These are phyloP conservation scores for Papilio elwesi DNA, from an alignment of 2,888 invertebrate genomes.

Conservation along the genomic window DNA sequence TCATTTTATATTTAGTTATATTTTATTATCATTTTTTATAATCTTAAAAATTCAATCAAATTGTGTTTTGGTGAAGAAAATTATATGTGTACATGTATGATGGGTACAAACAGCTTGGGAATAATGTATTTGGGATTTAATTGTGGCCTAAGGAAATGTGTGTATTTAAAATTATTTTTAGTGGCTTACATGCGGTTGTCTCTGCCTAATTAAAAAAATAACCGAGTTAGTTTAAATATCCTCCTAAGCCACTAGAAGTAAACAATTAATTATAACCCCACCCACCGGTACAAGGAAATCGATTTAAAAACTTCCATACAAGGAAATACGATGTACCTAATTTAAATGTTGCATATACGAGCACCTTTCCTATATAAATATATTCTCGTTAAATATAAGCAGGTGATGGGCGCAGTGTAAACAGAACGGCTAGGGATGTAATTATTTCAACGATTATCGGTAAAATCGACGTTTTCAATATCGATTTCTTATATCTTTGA, in stretches of 20 bases:
- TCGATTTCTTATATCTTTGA: constrained; percentile 10
- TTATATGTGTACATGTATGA: constrained; percentile 25
- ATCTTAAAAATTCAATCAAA: constrained; percentile 34
- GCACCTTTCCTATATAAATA: constrained; percentile 38
- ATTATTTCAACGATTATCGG: constrained; percentile 10
- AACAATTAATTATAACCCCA: constrained; percentile 47
- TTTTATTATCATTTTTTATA: background rate
- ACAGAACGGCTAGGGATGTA: constrained; percentile 27
- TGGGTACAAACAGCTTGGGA: constrained; percentile 38
- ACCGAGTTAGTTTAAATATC: background rate
- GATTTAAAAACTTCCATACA: constrained; percentile 22
- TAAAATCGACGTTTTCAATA: constrained; percentile 35
- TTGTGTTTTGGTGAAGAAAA: constrained; percentile 24
- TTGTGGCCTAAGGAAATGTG: constrained; percentile 35
- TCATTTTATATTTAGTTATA: constrained; percentile 1
- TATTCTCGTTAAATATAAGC: constrained; percentile 38
- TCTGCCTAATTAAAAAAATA: background rate
- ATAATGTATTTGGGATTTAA: constrained; percentile 28
- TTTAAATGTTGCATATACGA: constrained; percentile 34
- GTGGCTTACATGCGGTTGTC: constrained; percentile 5
- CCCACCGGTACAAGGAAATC: constrained; percentile 56
- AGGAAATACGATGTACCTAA: constrained; percentile 32
- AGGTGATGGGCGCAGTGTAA: constrained; percentile 41
- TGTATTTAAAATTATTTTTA: constrained; percentile 31
- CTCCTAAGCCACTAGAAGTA: constrained; percentile 27